These are phyloP conservation scores for Eumerus sabulonum DNA, from an alignment of 2,888 invertebrate genomes.

Conservation along the genomic window DNA sequence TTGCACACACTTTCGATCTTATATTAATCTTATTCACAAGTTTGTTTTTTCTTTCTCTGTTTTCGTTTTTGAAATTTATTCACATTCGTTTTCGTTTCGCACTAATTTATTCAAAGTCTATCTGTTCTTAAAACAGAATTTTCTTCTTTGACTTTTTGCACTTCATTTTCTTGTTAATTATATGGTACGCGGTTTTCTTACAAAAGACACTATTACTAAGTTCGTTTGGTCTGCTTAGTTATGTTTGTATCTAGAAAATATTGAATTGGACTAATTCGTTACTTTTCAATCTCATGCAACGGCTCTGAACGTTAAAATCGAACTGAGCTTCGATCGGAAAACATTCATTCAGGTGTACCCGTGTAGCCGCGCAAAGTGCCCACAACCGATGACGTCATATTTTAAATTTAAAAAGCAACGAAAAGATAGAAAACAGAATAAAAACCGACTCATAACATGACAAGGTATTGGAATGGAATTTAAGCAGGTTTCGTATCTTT, in stretches of 20 bases:
- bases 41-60: constrained; percentile 9
- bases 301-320: constrained; percentile 49
- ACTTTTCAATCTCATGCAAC: constrained; percentile 37
- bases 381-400: constrained; percentile 64
- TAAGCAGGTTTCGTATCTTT: constrained; percentile 61
- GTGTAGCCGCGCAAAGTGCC: constrained; percentile 51
- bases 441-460: constrained; percentile 27
- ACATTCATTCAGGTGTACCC: constrained; percentile 62
- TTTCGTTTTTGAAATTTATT: too few relatives aligned
- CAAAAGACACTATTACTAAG: constrained; percentile 3
- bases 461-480: constrained; percentile 62
- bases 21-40: constrained; percentile 19
- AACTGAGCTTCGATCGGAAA: constrained; percentile 63
- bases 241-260: not conserved
- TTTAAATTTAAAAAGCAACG: constrained; percentile 46
- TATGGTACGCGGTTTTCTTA: not conserved
- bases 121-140: constrained; percentile 48
- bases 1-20: constrained; percentile 55
- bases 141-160: constrained; percentile 57
- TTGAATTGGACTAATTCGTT: not conserved
- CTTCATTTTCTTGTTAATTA: constrained; percentile 43
- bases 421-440: constrained; percentile 17
- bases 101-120: constrained; percentile 42
- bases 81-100: constrained; percentile 59
- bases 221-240: not conserved